Base-by-base conservation (phyloP, 2,888 invertebrate genomes). In the Pristionchus mayeri region DNA sequence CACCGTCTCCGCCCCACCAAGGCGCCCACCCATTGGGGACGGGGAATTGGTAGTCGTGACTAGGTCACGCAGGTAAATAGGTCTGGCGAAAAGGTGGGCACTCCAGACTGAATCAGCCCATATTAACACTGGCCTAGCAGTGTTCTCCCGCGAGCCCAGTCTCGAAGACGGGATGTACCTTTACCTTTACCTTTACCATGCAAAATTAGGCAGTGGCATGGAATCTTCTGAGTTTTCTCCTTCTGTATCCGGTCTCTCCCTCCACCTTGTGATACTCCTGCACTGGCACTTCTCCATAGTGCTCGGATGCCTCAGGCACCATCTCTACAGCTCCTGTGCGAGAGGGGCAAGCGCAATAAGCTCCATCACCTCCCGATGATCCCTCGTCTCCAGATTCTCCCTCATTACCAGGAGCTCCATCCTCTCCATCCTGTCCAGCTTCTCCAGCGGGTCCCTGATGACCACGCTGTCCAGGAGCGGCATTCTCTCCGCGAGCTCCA, bases 381-480 rank as follows among this genome's bases (percentile, higher is more conserved):
- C 89, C 89, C 76, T 88, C 87, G 50, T 85, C 83, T 88, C 89
- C 89, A 21, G 85, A 85, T 11, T 63, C 67, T 85, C 89, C 89
- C 37, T 87, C 86, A 13, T 50, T 37, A 86, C 89, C 89, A 60
- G 88, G 87, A 34, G 88, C 85, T 81, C 89, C 89, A 24, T 21
- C 24, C 16, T 48, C 71, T 71, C 84, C 84, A 27, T 67, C 52
- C 9, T 21, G 18, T 75, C 84, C 84, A 54, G 84, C 34, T 0
- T 13, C 27, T 37, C 84, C 84, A 13, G 71, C 30, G 13, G 52
- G 34, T 75, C 84, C 84, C 37, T 50, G 71, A 4, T 71, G 71
- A 30, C 84, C 84, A 24, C 50, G 52, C 0, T 71, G 18, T 1
- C 84, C 84, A n/a, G 84, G 84, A 3, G 84, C 86, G 83, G 88